phyloP scores from a whole-genome alignment of 2,888 invertebrate genomes.

The Thysanoteuthis rhombus region DNA sequence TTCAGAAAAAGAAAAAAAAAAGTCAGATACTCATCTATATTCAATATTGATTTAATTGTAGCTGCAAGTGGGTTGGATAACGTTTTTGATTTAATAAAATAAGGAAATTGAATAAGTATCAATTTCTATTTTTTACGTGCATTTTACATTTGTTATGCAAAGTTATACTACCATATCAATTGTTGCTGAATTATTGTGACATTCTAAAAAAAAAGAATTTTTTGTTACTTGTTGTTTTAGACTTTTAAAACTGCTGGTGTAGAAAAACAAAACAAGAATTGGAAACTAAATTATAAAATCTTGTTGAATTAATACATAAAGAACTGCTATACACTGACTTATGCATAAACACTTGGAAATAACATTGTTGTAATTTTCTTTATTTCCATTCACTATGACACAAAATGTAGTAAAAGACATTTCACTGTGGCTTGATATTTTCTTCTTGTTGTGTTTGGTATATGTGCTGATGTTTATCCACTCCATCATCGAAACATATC shows the following conservation, averaged over 20 bases:
- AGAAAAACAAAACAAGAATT: neutral
- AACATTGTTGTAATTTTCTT: neutral
- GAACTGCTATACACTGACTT: neutral
- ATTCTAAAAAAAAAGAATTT: too few relatives aligned
- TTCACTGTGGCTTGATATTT: neutral
- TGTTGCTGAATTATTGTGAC: neutral
- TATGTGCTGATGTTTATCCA: neutral
- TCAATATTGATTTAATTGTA: neutral
- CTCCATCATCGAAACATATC: neutral
- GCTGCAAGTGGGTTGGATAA: neutral
- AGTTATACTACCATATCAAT: neutral
- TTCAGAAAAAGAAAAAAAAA: neutral
- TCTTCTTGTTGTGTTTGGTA: neutral
- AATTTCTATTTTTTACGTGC: neutral
- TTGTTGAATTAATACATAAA: neutral
- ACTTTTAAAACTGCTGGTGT: neutral
- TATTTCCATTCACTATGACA: conserved; percentile 12
- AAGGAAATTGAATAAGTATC: neutral
- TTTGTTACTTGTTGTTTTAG: neutral
- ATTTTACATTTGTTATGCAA: conserved; percentile 12
- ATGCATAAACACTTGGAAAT: neutral
- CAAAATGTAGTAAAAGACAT: neutral
- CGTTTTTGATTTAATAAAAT: neutral
- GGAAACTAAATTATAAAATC: neutral
- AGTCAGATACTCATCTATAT: neutral